These are phyloP conservation scores for Monodelphis domestica DNA, from an alignment of 2,797 vertebrate species.

Conservation along the genomic window DNA sequence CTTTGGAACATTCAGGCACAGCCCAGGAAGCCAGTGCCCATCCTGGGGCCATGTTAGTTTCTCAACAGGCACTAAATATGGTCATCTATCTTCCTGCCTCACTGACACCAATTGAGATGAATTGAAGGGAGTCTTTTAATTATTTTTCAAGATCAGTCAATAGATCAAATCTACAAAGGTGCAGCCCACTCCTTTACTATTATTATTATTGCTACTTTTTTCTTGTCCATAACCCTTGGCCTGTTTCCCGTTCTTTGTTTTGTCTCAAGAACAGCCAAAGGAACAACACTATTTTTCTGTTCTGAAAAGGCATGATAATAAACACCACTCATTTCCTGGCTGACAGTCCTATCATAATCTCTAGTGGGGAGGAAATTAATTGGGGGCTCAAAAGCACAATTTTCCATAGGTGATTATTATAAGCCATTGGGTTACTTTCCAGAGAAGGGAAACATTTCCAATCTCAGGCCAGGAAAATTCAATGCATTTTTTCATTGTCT, in stretches of 20 bases:
- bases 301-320: background rate
- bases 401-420: conserved; percentile 54
- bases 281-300: conserved; percentile 53
- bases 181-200: conserved; percentile 3
- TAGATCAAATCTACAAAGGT: conserved; percentile 28
- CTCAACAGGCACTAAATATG: background rate
- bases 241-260: conserved; percentile 28
- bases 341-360: conserved; percentile 50
- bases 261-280: conserved; percentile 59
- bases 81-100: conserved; percentile 18
- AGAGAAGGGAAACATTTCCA: conserved; percentile 11
- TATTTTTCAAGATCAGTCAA: conserved; percentile 4
- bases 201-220: background rate
- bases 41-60: background rate
- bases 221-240: conserved; percentile 36
- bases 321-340: conserved; percentile 56
- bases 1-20: background rate
- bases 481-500: conserved; percentile 29
- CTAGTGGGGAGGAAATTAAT: conserved; percentile 54
- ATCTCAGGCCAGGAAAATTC: conserved; percentile 31
- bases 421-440: conserved; percentile 20
- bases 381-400: conserved; percentile 47
- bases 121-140: conserved; percentile 36
- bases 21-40: background rate
- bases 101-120: background rate